Evolutionary conservation across 2,888 invertebrate genomes (phyloP).

Genomic region (Hypselothyrea guttata): DNA sequence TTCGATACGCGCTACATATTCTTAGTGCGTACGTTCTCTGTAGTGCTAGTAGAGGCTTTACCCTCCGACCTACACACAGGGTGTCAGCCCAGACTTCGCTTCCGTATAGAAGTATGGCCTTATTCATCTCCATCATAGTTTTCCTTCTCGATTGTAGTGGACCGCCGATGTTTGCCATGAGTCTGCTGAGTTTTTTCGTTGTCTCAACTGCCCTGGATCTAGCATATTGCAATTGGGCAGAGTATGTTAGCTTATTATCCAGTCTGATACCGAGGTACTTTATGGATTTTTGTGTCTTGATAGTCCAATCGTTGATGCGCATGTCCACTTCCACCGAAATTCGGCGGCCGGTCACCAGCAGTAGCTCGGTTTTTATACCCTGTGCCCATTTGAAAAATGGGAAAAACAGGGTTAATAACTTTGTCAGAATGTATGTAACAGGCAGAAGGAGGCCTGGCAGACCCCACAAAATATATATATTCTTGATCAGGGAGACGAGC

Average conservation of each 20-base stretch:
- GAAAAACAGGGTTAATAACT: too few relatives aligned
- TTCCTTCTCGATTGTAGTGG: too few relatives aligned
- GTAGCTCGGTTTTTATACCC: not conserved
- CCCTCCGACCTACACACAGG: not conserved
- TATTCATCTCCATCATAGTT: not conserved
- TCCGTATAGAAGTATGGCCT: not conserved
- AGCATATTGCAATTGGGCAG: not conserved
- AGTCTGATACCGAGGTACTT: not conserved
- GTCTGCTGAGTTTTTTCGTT: not conserved
- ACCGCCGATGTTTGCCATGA: constrained; percentile 2
- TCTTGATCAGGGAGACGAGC: too few relatives aligned
- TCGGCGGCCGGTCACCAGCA: not conserved
- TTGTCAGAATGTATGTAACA: too few relatives aligned
- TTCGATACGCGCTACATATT: not conserved
- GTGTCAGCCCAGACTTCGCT: not conserved
- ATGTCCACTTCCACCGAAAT: not conserved
- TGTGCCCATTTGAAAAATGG: too few relatives aligned
- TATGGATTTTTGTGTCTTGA: not conserved
- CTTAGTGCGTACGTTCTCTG: constrained; percentile 2
- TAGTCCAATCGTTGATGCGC: not conserved
- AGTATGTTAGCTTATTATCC: not conserved
- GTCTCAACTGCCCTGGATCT: not conserved
- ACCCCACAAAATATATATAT: too few relatives aligned
- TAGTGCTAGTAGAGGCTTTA: not conserved
- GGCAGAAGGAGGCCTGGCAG: too few relatives aligned